Evolutionary conservation across 1,140 invertebrate species (phyloP), one percentile per base, ranked within the genome.

Genomic region (Anoplolepis gracilipes): DNA sequence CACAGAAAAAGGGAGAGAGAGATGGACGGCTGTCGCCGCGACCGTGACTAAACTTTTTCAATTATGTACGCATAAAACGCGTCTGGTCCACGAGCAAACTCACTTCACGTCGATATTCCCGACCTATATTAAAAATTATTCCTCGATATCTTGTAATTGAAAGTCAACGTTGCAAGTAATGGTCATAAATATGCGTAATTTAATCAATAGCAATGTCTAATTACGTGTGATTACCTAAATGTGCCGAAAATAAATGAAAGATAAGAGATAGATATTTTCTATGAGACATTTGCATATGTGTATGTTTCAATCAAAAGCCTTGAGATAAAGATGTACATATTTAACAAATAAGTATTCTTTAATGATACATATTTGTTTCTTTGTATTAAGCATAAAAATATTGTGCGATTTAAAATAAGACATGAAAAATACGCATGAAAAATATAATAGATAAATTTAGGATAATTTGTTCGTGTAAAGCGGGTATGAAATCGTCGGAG

Each of bases 1-100:
- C 59, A 28, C 36, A 36, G 25, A 46, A 36, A 25, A 22, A 64
- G 19, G 25, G 25, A 42, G 19, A 61, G 36, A 75, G 53, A 77
- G 79, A 84, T 67, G 79, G 64, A 70, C 46, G 57, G 39, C 55
- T 86, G 79, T 84, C 85, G 67, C 42, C 64, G 65, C 69, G 30
- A 57, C 39, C 69, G 64, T 36, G 70, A 28, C n/a, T 30, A 36
- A 87, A 87, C 85, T 87, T 87, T 87, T 87, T 87, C 85, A 64
- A 87, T 87, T 87, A 87, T 85, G 61, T 82, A 53, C 82, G 73
- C 57, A 46, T 76, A 62, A 76, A 76, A 76, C 13, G 39, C 59
- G 57, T 76, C 73, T 76, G 73, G 57, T 59, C 59, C 59, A 30
- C 11, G 10, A 42, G 19, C 59, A 25, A 36, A 77, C 25, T 77